These are phyloP conservation scores for Tenthredo amoena DNA, from an alignment of 2,888 invertebrate species.

Conservation along the genomic window DNA sequence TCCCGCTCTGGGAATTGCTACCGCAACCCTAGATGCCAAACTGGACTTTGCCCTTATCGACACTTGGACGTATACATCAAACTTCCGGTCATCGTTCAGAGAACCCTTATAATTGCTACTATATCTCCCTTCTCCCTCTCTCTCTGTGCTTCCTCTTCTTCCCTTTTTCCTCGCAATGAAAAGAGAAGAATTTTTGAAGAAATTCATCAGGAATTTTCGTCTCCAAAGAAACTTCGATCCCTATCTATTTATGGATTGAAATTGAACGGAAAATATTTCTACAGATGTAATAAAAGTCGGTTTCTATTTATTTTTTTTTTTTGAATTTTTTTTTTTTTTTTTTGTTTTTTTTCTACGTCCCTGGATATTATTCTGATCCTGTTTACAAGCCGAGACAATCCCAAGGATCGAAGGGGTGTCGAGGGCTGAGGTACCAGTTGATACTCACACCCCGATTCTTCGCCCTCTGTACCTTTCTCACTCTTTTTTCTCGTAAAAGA, in stretches of 20 bases:
- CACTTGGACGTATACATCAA: constrained; percentile 10
- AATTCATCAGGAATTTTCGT: too few species aligned
- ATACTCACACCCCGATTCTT: neutral
- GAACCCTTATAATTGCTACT: constrained; percentile 34
- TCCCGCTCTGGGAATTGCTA: neutral
- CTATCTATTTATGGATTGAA: neutral
- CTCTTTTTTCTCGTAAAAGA: neutral
- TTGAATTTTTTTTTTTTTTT: neutral
- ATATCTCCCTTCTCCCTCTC: neutral
- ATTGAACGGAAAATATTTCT: neutral
- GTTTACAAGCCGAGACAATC: constrained; percentile 45
- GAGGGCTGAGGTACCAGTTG: neutral
- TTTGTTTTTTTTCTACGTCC: neutral
- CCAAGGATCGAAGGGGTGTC: neutral
- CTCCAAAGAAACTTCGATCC: too few species aligned
- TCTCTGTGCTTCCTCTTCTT: neutral
- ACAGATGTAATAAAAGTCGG: neutral
- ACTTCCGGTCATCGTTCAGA: constrained; percentile 33
- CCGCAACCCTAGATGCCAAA: neutral
- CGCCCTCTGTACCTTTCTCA: neutral
- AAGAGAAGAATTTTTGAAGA: too few species aligned
- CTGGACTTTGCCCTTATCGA: constrained; percentile 6
- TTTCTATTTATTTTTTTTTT: neutral
- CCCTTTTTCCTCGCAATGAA: too few species aligned
- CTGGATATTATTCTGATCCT: constrained; percentile 44